These are phyloP conservation scores for Gymnocheta viridis DNA, from an alignment of 2,888 invertebrate species.

Conservation along the genomic window DNA sequence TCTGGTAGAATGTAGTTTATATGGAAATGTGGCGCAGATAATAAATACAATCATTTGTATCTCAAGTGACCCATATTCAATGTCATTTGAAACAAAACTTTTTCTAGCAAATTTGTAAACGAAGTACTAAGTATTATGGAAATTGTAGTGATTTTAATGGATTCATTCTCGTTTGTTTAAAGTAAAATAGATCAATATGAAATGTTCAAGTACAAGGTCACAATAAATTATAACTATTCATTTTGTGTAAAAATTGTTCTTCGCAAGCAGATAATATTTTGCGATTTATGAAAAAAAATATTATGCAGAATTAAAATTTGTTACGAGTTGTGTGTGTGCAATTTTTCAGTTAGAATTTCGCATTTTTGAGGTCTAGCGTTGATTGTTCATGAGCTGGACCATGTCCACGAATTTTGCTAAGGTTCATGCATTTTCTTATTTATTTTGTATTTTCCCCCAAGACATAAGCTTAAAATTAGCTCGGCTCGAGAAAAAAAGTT, in stretches of 20 bases:
- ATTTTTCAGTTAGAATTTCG: too few relatives aligned
- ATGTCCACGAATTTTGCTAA: too few relatives aligned
- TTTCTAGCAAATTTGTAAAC: not conserved
- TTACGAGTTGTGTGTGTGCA: too few relatives aligned
- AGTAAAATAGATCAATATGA: not conserved
- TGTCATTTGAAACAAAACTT: slow-evolving; percentile 12
- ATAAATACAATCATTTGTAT: slow-evolving; percentile 34
- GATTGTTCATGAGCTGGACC: too few relatives aligned
- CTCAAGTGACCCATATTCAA: slow-evolving; percentile 52
- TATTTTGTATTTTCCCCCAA: too few relatives aligned
- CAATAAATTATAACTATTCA: not conserved
- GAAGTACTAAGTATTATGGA: slow-evolving; percentile 5
- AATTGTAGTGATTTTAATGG: slow-evolving; percentile 15
- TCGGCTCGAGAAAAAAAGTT: too few relatives aligned
- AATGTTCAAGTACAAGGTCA: slow-evolving; percentile 9
- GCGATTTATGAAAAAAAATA: too few relatives aligned
- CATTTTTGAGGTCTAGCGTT: too few relatives aligned
- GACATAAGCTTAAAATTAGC: too few relatives aligned
- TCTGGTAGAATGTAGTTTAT: not conserved
- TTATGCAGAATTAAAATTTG: too few relatives aligned
- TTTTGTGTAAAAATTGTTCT: not conserved
- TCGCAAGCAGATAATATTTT: too few relatives aligned
- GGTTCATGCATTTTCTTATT: too few relatives aligned
- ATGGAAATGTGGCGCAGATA: slow-evolving; percentile 24
- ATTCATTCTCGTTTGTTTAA: not conserved